Base-by-base conservation (phyloP, 37 sponge, comb jelly and placozoan species). In the Eunapius fragilis region DNA sequence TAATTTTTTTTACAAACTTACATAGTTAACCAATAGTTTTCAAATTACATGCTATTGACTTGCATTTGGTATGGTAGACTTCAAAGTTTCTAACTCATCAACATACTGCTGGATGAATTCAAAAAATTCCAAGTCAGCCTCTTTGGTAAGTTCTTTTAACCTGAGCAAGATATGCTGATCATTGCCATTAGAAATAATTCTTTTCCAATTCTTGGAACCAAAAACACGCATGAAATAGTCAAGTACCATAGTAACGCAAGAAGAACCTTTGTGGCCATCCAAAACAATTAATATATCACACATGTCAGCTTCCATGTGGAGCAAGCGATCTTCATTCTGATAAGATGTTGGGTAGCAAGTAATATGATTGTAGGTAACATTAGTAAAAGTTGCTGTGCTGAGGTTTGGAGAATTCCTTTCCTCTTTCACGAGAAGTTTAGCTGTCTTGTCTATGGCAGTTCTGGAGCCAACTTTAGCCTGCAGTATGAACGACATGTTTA, bases 261-360 rank as follows among this genome's bases (percentile, higher is more conserved):
- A 38, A n/a, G 79, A 28, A 5, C 98, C 98, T 85, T 95, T 94
- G 75, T 98, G 98, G 25, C 98, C 98, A 79, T 98, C 98, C 48
- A 95, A 89, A 25, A 98, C 98, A 74, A 85, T 85, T 68, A 89
- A 88, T 10, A 78, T 78, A 34, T 82, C 49, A 84, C 27, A 80
- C 9, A 45, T 19, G 12, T 31, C 35, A 3, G 69, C 35, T 0
- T 76, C 75, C 35, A 91, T 14, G 9, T 73, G 67, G 41, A 91
- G 88, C 31, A 74, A 25, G 26, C 89, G 77, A 69, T 95, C 96
- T 79, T 95, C 96, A 45, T 85, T 92, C 2, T 34, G 34, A 38
- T 95, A 91, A 31, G 86, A 85, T 23, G 81, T 26, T 28, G 22
- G 37, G 3, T 89, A 50, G 58, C 14, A 58, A 4, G 19, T 58